Evolutionary conservation across 2,888 invertebrate genomes (phyloP).

Genomic region (Lydus trimaculatus): DNA sequence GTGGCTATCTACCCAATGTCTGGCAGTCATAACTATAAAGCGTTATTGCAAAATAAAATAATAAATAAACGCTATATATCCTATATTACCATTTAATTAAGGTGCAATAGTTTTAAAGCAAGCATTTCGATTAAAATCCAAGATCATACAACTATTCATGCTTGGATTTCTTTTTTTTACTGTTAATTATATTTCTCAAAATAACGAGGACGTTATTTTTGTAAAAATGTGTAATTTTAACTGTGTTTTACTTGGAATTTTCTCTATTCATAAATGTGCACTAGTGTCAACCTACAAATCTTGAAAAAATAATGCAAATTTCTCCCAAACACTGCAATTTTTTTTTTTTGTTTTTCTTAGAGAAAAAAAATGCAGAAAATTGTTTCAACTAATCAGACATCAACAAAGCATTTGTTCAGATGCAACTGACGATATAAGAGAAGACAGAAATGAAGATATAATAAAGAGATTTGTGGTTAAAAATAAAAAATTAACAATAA

Average conservation of each 20-base stretch:
- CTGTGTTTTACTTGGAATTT: too few relatives aligned
- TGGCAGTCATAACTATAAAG: constrained; percentile 50
- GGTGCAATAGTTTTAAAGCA: constrained; percentile 7
- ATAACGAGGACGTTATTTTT: background rate
- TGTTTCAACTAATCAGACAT: constrained; percentile 42
- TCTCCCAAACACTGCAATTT: constrained; percentile 15
- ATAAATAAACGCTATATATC: constrained; percentile 31
- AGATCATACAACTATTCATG: constrained; percentile 24
- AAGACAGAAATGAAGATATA: constrained; percentile 34
- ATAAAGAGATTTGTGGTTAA: constrained; percentile 9
- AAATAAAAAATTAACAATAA: background rate
- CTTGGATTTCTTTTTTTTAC: constrained; percentile 7
- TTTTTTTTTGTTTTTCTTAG: too few relatives aligned
- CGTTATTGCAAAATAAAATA: constrained; percentile 37
- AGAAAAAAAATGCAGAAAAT: constrained; percentile 36
- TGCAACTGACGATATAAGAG: constrained; percentile 54
- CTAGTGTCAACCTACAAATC: background rate
- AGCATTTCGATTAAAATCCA: constrained; percentile 6
- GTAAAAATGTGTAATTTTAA: constrained; percentile 9
- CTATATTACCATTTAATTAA: constrained; percentile 29
- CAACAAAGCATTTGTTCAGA: constrained; percentile 45
- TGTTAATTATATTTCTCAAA: background rate
- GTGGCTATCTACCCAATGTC: constrained; percentile 49
- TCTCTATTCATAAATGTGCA: constrained; percentile 16
- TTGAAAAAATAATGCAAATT: constrained; percentile 13